These are phyloP conservation scores for Cabera pusaria DNA, from an alignment of 2,888 invertebrate species.

Conservation along the genomic window DNA sequence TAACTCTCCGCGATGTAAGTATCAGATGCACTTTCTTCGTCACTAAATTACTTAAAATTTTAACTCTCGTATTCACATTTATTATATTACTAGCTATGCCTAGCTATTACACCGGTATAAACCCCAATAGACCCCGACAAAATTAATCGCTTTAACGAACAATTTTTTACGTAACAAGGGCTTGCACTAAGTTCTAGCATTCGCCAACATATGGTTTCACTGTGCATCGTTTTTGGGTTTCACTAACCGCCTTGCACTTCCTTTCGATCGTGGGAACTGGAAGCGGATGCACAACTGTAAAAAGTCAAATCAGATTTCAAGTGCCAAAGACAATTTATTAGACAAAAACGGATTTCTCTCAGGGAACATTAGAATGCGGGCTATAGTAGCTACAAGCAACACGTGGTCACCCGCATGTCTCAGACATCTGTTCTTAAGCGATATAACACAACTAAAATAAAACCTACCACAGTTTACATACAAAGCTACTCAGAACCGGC, in stretches of 20 bases:
- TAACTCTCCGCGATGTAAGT: too few relatives aligned
- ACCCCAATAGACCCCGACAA: too few relatives aligned
- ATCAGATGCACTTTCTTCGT: too few relatives aligned
- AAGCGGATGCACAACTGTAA: slow-evolving; percentile 18
- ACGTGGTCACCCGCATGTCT: slow-evolving; percentile 74
- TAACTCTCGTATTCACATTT: too few relatives aligned
- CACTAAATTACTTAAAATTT: too few relatives aligned
- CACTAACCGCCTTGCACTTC: too few relatives aligned
- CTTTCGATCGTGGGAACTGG: slow-evolving; percentile 15
- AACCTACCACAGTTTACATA: background rate
- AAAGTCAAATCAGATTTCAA: slow-evolving; percentile 23
- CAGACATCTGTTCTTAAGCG: slow-evolving; percentile 54
- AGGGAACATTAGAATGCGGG: slow-evolving; percentile 45
- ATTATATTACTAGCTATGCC: too few relatives aligned
- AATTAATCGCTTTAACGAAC: too few relatives aligned
- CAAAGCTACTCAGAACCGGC: slow-evolving; percentile 20
- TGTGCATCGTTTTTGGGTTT: too few relatives aligned
- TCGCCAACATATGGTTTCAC: slow-evolving; percentile 3
- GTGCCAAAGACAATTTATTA: slow-evolving; percentile 24
- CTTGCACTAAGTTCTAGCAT: background rate
- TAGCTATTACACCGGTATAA: too few relatives aligned
- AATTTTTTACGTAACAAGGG: too few relatives aligned
- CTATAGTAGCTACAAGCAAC: slow-evolving; percentile 47
- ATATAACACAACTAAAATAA: slow-evolving; percentile 12
- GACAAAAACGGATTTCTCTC: slow-evolving; percentile 45